Percentiles rank a stretch among this genome's conserved stretches.
Evolutionary conservation across 2,113 vertebrate genomes (phyloP).

Genomic region (Mionectes macconnelli): DNA sequence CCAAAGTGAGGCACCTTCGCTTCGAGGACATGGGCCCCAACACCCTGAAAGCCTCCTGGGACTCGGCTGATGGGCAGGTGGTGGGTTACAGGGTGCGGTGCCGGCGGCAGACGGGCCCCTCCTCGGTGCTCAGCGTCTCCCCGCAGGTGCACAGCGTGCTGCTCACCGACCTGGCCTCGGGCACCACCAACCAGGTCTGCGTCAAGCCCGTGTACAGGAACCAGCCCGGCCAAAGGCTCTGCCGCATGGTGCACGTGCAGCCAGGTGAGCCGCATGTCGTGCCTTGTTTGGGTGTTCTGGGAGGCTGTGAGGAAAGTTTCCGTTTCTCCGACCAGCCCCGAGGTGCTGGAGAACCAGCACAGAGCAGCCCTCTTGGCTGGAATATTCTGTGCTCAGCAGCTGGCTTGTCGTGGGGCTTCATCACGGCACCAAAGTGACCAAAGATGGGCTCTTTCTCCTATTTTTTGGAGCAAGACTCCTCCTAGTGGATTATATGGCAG

Average conservation of each 20-base stretch:
- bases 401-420: background rate
- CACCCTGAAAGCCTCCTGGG: conserved; percentile 81
- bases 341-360: background rate
- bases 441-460: background rate
- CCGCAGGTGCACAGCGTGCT: conserved; percentile 75
- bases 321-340: background rate
- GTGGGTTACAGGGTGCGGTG: conserved; percentile 85
- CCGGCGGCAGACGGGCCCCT: conserved; percentile 57
- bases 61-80: conserved; percentile 54
- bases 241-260: conserved; percentile 72
- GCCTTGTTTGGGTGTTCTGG: background rate
- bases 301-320: background rate
- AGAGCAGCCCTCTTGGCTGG: background rate
- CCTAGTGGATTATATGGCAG: background rate
- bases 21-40: conserved; percentile 25
- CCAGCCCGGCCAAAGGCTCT: conserved; percentile 74
- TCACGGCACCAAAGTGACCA: background rate
- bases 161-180: conserved; percentile 65
- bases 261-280: conserved; percentile 67
- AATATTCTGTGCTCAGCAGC: background rate
- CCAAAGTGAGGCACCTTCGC: conserved; percentile 48
- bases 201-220: conserved; percentile 82
- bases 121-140: conserved; percentile 69
- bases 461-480: conserved; percentile 1
- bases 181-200: conserved; percentile 73